These are phyloP conservation scores for Hypselothyrea guttata DNA, from an alignment of 2,888 invertebrate species.

Conservation along the genomic window DNA sequence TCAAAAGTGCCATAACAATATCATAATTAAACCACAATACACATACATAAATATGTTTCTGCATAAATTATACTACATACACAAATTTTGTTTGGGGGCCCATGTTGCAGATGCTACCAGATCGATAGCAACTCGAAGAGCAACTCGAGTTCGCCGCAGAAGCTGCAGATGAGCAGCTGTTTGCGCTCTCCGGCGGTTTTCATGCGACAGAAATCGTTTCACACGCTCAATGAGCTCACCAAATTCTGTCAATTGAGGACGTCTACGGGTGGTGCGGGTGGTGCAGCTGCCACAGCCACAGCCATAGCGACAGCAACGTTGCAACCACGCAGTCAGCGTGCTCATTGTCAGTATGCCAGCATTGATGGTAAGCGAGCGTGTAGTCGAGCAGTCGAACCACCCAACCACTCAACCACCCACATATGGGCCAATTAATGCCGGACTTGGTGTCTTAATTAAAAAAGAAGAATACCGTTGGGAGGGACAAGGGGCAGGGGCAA, in stretches of 20 bases:
- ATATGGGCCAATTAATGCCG: constrained; percentile 48
- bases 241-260: constrained; percentile 74
- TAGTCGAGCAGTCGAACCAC: constrained; percentile 1
- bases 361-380: constrained; percentile 73
- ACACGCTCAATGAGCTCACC: constrained; percentile 80
- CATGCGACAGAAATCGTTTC: constrained; percentile 82
- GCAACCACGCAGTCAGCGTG: constrained; percentile 16
- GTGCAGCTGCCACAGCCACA: constrained; percentile 8
- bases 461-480: background rate
- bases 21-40: constrained; percentile 30
- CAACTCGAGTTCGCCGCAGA: constrained; percentile 30
- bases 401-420: constrained; percentile 29
- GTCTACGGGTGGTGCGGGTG: constrained; percentile 16
- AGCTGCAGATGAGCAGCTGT: constrained; percentile 78
- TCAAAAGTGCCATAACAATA: constrained; percentile 12
- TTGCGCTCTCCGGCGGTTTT: constrained; percentile 80
- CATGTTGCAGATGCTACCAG: constrained; percentile 68
- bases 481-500: background rate
- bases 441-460: constrained; percentile 29
- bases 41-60: constrained; percentile 4
- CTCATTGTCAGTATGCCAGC: constrained; percentile 45
- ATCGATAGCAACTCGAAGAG: constrained; percentile 46
- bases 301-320: constrained; percentile 22
- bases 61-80: constrained; percentile 5
- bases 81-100: constrained; percentile 24